A percentile compares a stretch with the other conserved stretches of the same genome.
Evolutionary conservation across 2,797 vertebrate species (phyloP).

Genomic region (Pangasius krempfi): DNA sequence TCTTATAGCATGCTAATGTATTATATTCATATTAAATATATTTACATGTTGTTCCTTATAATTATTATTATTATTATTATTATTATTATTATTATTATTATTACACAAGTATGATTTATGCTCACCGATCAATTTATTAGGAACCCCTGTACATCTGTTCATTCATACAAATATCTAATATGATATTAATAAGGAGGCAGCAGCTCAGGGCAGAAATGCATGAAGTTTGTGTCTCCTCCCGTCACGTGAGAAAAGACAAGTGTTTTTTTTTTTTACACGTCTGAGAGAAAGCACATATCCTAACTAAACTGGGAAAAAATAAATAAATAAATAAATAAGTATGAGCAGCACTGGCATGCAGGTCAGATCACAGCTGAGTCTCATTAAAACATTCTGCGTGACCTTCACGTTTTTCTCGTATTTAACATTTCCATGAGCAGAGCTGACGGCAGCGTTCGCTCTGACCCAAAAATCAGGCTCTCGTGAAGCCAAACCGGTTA

Average conservation of each 20-base stretch:
- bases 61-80: too few relatives aligned
- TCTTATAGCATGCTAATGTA: too few relatives aligned
- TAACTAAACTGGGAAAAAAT: neutral
- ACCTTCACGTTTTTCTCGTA: neutral
- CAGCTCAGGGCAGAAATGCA: too few relatives aligned
- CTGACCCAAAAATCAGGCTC: neutral
- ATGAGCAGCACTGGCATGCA: neutral
- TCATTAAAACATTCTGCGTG: slow-evolving; percentile 3
- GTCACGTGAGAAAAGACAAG: too few relatives aligned
- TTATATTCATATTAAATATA: too few relatives aligned
- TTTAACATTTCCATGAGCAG: neutral
- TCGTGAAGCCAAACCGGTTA: neutral
- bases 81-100: too few relatives aligned
- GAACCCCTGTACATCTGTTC: too few relatives aligned
- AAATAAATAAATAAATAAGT: neutral
- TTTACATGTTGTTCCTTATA: too few relatives aligned
- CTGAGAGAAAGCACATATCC: neutral
- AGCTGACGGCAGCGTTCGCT: neutral
- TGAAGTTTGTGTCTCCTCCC: neutral
- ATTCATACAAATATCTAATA: too few relatives aligned
- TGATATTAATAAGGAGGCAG: too few relatives aligned
- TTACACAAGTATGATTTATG: too few relatives aligned
- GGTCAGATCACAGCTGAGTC: neutral
- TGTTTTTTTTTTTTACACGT: neutral
- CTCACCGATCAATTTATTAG: too few relatives aligned